These are phyloP conservation scores for Entomobrya multifasciata DNA, from an alignment of 2,888 invertebrate species.

Conservation along the genomic window DNA sequence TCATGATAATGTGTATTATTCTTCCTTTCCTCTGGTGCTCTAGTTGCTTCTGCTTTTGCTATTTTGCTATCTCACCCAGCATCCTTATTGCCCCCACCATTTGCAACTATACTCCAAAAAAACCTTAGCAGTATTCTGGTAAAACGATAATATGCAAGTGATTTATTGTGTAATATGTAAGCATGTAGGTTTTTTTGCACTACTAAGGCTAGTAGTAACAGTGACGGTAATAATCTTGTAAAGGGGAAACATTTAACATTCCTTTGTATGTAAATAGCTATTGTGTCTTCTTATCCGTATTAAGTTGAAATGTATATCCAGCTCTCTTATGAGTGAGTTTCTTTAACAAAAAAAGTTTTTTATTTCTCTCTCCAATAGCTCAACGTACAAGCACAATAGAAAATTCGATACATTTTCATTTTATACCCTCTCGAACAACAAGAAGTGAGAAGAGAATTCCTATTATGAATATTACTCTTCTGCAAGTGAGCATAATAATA, in stretches of 20 bases:
- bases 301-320: not conserved
- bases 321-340: not conserved
- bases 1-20: slow-evolving; percentile 27
- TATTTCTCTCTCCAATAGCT: not conserved
- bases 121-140: slow-evolving; percentile 17
- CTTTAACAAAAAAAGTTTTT: slow-evolving; percentile 7
- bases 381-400: slow-evolving; percentile 1
- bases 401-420: slow-evolving; percentile 16
- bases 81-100: not conserved
- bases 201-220: slow-evolving; percentile 35
- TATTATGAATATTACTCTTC: slow-evolving; percentile 18
- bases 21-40: slow-evolving; percentile 24
- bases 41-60: not conserved
- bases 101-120: not conserved
- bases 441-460: not conserved
- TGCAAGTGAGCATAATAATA: not conserved
- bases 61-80: not conserved
- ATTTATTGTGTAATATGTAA: slow-evolving; percentile 49
- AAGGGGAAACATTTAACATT: slow-evolving; percentile 25
- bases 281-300: slow-evolving; percentile 48
- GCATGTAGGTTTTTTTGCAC: slow-evolving; percentile 17
- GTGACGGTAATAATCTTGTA: slow-evolving; percentile 44
- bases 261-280: slow-evolving; percentile 43
- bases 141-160: slow-evolving; percentile 40
- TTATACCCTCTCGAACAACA: slow-evolving; percentile 1